phyloP scores from a whole-genome alignment of 2,113 vertebrate species.

The Solea senegalensis region DNA sequence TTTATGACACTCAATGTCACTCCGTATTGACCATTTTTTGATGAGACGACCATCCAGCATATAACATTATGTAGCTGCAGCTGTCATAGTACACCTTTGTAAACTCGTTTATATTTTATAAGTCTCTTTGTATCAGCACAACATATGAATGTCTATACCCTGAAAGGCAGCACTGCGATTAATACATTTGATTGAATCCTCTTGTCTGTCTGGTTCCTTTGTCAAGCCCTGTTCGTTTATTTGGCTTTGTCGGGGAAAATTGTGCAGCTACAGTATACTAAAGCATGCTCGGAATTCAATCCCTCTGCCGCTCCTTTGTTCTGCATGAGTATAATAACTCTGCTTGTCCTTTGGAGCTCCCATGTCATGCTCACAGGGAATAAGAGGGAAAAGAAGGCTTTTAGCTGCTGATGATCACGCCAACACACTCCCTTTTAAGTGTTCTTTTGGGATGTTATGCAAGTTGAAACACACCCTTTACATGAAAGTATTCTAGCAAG shows the following conservation, averaged over 20 bases:
- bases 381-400: constrained; percentile 48
- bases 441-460: constrained; percentile 42
- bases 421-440: constrained; percentile 34
- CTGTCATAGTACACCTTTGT: not conserved
- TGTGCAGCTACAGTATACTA: not conserved
- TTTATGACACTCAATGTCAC: too few relatives aligned
- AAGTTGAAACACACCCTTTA: constrained; percentile 39
- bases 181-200: constrained; percentile 15
- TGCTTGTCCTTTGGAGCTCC: constrained; percentile 37
- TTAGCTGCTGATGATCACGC: constrained; percentile 61
- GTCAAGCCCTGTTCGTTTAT: constrained; percentile 28
- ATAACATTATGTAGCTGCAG: not conserved
- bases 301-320: constrained; percentile 30
- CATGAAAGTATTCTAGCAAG: constrained; percentile 48
- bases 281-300: constrained; percentile 30
- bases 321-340: constrained; percentile 50
- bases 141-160: not conserved
- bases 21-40: too few relatives aligned
- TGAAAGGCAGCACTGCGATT: constrained; percentile 9
- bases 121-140: not conserved
- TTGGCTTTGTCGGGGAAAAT: constrained; percentile 22
- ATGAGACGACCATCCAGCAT: too few relatives aligned
- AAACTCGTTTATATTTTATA: not conserved
- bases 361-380: constrained; percentile 53
- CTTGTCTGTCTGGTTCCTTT: constrained; percentile 19